A percentile compares a stretch with the other conserved stretches of the same genome.
Evolutionary conservation across 2,888 invertebrate species (phyloP).

Genomic region (Amiota minor): DNA sequence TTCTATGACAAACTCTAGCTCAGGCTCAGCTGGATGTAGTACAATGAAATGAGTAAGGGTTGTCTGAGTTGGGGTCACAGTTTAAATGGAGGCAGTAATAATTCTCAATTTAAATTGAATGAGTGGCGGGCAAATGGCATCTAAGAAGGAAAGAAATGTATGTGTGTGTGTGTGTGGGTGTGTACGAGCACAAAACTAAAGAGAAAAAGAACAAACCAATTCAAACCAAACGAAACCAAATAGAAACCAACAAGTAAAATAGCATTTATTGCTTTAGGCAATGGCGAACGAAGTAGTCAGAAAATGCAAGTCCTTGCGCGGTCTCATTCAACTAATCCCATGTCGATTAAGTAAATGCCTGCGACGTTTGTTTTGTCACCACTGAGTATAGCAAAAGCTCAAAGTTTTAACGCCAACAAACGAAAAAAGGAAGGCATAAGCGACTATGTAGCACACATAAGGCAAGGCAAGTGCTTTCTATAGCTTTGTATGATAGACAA

Average conservation of each 20-base stretch:
- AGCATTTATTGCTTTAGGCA: background rate
- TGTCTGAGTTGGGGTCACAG: too few relatives aligned
- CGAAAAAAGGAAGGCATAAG: constrained; percentile 31
- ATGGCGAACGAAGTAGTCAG: background rate
- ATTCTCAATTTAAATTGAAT: constrained; percentile 66
- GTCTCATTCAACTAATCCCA: constrained; percentile 59
- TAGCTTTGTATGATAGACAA: too few relatives aligned
- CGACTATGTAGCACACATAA: constrained; percentile 37
- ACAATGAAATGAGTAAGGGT: too few relatives aligned
- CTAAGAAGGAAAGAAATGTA: constrained; percentile 22
- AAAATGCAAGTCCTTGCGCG: background rate
- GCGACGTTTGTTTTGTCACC: constrained; percentile 60
- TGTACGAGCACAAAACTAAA: constrained; percentile 38
- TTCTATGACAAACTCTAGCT: background rate
- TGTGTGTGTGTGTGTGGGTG: too few relatives aligned
- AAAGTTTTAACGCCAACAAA: background rate
- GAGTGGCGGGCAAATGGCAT: constrained; percentile 21
- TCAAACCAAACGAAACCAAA: constrained; percentile 13
- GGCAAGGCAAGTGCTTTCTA: background rate
- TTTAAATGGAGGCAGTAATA: constrained; percentile 58
- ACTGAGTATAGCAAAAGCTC: background rate
- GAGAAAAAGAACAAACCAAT: constrained; percentile 19
- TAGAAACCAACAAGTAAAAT: constrained; percentile 23
- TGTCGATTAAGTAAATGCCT: constrained; percentile 71
- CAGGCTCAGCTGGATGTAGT: constrained; percentile 1